Evolutionary conservation across 2,888 invertebrate genomes (phyloP).

Genomic region (Cylindroiulus punctatus): DNA sequence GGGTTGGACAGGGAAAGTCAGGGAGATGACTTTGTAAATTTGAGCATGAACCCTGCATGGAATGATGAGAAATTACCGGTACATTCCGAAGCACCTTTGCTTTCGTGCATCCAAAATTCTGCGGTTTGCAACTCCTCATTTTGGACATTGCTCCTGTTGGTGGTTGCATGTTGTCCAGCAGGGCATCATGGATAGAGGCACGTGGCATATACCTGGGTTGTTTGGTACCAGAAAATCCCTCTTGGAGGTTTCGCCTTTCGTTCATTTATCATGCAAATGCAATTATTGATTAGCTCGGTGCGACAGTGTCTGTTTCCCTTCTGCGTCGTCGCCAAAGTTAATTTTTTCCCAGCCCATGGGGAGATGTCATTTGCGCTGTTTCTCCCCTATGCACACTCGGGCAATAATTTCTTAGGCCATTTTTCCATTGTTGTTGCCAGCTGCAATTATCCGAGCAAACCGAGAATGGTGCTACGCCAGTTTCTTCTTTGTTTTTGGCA

Average conservation of each 20-base stretch:
- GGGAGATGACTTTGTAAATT: too few relatives aligned
- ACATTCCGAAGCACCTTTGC: too few relatives aligned
- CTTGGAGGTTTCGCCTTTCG: background rate
- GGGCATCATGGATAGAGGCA: too few relatives aligned
- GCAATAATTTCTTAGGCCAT: constrained; percentile 16
- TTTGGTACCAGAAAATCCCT: background rate
- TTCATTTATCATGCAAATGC: constrained; percentile 36
- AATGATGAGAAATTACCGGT: too few relatives aligned
- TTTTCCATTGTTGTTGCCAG: constrained; percentile 37
- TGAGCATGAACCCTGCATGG: too few relatives aligned
- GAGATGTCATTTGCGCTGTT: constrained; percentile 16
- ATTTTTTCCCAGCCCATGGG: background rate
- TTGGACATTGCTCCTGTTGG: too few relatives aligned
- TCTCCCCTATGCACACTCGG: constrained; percentile 19
- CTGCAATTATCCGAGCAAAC: constrained; percentile 39
- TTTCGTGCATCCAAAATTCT: too few relatives aligned
- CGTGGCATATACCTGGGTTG: background rate
- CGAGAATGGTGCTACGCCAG: background rate
- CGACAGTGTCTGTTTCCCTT: constrained; percentile 36
- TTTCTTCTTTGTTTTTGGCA: constrained; percentile 38
- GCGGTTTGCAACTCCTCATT: too few relatives aligned
- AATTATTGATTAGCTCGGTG: background rate
- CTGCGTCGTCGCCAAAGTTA: constrained; percentile 11
- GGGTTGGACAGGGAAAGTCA: too few relatives aligned
- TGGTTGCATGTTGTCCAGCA: too few relatives aligned